Percentiles rank a stretch among this genome's conserved stretches.
These are phyloP conservation scores for Nematopogon swammerdamellus DNA, from an alignment of 2,888 invertebrate genomes.

Conservation along the genomic window DNA sequence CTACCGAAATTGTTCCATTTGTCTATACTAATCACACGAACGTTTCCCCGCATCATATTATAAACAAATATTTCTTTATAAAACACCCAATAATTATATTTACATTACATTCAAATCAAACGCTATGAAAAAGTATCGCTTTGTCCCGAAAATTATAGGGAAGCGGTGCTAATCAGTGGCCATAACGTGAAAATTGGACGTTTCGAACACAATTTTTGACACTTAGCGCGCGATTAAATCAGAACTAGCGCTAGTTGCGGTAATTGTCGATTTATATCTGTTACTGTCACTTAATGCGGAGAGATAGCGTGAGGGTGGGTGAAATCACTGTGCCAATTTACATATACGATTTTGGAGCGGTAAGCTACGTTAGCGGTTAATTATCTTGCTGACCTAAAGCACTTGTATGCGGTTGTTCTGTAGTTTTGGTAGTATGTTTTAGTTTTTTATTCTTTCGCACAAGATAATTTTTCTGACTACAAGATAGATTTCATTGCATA, in stretches of 20 bases:
- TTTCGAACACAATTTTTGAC: background rate
- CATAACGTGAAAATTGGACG: background rate
- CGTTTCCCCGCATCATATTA: no score
- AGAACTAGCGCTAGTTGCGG: background rate
- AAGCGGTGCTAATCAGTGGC: background rate
- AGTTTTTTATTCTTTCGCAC: no score
- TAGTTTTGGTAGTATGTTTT: no score
- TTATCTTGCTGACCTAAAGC: no score
- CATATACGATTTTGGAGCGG: no score
- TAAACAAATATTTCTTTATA: no score
- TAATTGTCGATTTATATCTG: background rate
- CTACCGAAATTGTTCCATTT: no score
- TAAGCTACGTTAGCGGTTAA: no score
- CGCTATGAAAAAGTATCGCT: background rate
- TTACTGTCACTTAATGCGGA: background rate
- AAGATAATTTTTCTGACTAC: no score
- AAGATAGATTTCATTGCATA: no score
- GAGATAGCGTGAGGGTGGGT: background rate
- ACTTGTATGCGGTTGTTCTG: no score
- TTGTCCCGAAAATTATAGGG: background rate
- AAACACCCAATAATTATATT: conserved; percentile 2
- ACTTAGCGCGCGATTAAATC: background rate
- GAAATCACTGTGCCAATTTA: background rate
- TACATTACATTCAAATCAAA: background rate
- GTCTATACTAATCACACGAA: no score